Percentiles rank a stretch among this genome's conserved stretches.
Evolutionary conservation across 2,888 invertebrate genomes (phyloP).

Genomic region (Agonum fuliginosum): DNA sequence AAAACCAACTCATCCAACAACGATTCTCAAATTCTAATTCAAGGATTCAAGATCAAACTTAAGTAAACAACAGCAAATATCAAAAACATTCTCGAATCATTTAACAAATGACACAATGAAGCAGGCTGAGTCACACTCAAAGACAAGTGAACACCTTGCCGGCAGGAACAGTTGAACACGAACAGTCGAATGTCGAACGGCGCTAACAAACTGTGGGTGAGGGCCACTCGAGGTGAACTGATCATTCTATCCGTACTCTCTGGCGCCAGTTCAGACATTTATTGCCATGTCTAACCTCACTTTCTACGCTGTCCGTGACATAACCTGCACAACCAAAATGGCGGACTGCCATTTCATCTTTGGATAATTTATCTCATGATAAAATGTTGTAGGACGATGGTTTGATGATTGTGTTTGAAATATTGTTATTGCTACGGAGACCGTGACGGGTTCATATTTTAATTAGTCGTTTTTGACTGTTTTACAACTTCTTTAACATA

Average conservation of each 20-base stretch:
- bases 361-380: slow-evolving; percentile 21
- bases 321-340: slow-evolving; percentile 50
- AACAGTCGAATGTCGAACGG: no score
- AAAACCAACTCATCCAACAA: background rate
- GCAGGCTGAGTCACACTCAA: slow-evolving; percentile 1
- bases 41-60: no score
- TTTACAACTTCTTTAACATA: background rate
- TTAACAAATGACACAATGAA: background rate
- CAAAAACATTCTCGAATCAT: background rate
- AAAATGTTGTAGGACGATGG: slow-evolving; percentile 24
- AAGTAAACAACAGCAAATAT: background rate
- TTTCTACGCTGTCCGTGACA: slow-evolving; percentile 51
- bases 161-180: no score
- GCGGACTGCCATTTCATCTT: slow-evolving; percentile 33
- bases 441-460: background rate
- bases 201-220: slow-evolving; percentile 7
- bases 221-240: slow-evolving; percentile 38
- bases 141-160: slow-evolving; percentile 10
- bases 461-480: background rate
- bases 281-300: slow-evolving; percentile 51
- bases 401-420: slow-evolving; percentile 20
- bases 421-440: slow-evolving; percentile 2
- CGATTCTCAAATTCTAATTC: no score
- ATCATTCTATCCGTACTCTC: slow-evolving; percentile 36
- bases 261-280: slow-evolving; percentile 55